Percentiles rank a stretch among this genome's conserved stretches.
These are phyloP conservation scores for Drosophila flavopinicola DNA, from an alignment of 2,888 invertebrate species.

Conservation along the genomic window DNA sequence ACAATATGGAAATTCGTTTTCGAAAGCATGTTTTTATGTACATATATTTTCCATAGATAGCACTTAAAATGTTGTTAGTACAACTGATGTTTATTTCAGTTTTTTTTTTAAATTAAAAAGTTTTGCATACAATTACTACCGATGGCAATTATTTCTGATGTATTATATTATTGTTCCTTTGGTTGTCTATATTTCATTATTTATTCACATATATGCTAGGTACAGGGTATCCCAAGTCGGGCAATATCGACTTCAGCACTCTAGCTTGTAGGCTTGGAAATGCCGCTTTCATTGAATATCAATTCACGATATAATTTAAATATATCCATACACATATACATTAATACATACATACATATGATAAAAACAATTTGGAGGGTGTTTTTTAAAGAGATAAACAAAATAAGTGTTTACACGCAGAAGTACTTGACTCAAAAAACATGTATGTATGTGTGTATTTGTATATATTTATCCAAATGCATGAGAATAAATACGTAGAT, in stretches of 20 bases:
- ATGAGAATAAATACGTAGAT: background rate
- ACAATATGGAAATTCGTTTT: too few relatives aligned
- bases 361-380: slow-evolving; percentile 24
- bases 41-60: too few relatives aligned
- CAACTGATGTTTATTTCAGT: too few relatives aligned
- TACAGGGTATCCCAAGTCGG: background rate
- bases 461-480: background rate
- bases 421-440: slow-evolving; percentile 28
- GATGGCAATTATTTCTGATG: too few relatives aligned
- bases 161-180: too few relatives aligned
- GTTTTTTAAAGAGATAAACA: slow-evolving; percentile 32
- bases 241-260: background rate
- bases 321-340: background rate
- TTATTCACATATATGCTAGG: too few relatives aligned
- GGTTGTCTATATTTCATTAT: too few relatives aligned
- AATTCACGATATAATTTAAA: slow-evolving; percentile 3
- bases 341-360: background rate
- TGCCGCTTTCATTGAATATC: background rate
- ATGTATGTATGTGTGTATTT: background rate
- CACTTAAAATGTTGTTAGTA: too few relatives aligned
- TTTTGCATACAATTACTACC: too few relatives aligned
- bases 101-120: too few relatives aligned
- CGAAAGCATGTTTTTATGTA: too few relatives aligned
- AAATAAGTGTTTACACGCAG: slow-evolving; percentile 27
- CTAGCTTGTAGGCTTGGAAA: slow-evolving; percentile 1